Evolutionary conservation across 35 echinoderm and acorn worm genomes (phyloP), one percentile per base, ranked within the genome.

Genomic region (Strongylocentrotus purpuratus): DNA sequence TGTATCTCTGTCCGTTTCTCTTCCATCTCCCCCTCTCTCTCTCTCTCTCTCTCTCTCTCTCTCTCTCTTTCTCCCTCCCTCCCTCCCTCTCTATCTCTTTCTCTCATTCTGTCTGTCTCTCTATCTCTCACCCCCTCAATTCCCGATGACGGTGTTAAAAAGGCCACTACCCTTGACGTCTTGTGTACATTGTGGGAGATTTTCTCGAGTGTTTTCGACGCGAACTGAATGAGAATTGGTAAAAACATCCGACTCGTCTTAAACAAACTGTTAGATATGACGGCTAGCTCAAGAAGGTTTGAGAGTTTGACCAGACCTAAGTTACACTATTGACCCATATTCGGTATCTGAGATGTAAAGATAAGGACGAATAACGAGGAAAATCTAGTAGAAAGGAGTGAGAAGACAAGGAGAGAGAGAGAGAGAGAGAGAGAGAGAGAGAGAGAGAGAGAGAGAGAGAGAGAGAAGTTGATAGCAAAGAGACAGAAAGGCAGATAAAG

Each of bases 161-260:
- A 31, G 41, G 91, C 91, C 11, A 41, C 33, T 46, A 33, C 87
- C 31, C 46, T 58, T 93, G 45, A 33, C 20, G 32, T 10, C 87
- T 31, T 93, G 91, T 93, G 91, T 93, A 58, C 91, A n/a, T 31
- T 88, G n/a, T 92, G 45, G 5, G 91, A 31, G 48, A 93, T 93
- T 58, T 33, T 89, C 31, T 93, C 91, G 48, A 93, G 91, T 93
- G 91, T 93, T 93, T 93, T 93, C 48, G 91, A 92, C 90, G 90
- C 90, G 46, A 50, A 28, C 17, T 58, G 46, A 46, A 93, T 13
- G 91, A 46, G n/a, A 47, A 46, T 22, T 12, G 91, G n/a, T 18
- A 58, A 93, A 93, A 93, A 93, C 91, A 93, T 93, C 91, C 91
- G 91, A 93, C 48, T 58, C 46, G 48, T 18, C 91, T 93, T 58